Conservation (phyloP, 2,797 vertebrate species). For the Euphonia xanthogaster region DNA sequence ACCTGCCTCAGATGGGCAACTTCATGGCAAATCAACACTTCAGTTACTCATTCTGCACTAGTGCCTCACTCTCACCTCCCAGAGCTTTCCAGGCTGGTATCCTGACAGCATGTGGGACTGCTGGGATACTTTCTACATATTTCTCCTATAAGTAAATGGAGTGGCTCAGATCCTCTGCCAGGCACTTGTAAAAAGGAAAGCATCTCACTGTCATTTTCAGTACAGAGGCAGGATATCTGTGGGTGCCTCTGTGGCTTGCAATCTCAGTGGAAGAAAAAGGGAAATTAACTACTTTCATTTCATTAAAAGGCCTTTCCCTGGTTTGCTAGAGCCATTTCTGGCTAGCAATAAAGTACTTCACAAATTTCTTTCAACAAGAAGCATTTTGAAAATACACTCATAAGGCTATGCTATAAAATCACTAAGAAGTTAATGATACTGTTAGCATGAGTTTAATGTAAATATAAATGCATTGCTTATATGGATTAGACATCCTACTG, state of each 20-base stretch:
- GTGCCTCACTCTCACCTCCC: not conserved
- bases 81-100: not conserved
- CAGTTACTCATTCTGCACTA: not conserved
- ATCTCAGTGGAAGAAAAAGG: not conserved
- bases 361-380: not conserved
- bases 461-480: not conserved
- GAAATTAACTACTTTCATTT: not conserved
- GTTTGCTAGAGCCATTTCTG: not conserved
- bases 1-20: not conserved
- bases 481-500: not conserved
- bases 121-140: too few species aligned
- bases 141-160: not conserved
- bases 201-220: not conserved
- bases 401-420: not conserved
- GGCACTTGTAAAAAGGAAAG: not conserved
- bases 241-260: not conserved
- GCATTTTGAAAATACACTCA: not conserved
- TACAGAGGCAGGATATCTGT: not conserved
- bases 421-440: not conserved
- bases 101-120: not conserved
- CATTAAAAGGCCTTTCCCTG: not conserved
- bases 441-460: not conserved
- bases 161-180: not conserved
- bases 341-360: not conserved
- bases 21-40: not conserved